A percentile compares a stretch with the other conserved stretches of the same genome.
phyloP scores from a whole-genome alignment of 1,140 invertebrate genomes.

The Caligus rogercresseyi region DNA sequence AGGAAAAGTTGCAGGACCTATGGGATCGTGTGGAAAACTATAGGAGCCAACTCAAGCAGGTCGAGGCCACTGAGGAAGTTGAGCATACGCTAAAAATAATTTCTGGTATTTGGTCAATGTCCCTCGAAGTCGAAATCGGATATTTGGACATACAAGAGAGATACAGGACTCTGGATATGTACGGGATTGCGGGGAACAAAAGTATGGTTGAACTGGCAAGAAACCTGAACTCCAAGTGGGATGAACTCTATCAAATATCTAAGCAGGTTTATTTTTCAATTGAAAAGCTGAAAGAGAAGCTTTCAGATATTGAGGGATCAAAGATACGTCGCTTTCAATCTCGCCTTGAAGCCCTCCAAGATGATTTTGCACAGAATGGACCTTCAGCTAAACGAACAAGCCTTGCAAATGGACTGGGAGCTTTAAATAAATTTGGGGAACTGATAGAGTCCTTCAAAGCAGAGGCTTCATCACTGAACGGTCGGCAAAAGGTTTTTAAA shows the following conservation, averaged over 20 bases:
- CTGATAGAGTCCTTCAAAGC: not conserved
- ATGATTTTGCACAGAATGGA: not conserved
- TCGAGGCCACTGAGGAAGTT: not conserved
- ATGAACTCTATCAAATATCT: conserved; percentile 11
- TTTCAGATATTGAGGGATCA: not conserved
- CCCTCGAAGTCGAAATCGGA: conserved; percentile 14
- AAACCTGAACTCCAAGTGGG: conserved; percentile 2
- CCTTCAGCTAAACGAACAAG: not conserved
- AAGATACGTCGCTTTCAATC: not conserved
- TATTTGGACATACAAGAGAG: conserved; percentile 17
- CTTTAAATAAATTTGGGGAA: not conserved
- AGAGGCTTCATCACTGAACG: not conserved
- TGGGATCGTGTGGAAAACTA: not conserved
- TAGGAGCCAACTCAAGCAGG: not conserved
- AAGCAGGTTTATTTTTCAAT: conserved; percentile 15
- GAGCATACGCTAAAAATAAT: conserved; percentile 1
- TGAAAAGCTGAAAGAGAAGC: not conserved
- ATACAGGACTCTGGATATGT: conserved; percentile 17
- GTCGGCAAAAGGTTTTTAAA: not conserved
- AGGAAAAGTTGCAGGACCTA: not conserved
- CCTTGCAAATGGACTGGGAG: not conserved
- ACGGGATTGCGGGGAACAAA: conserved; percentile 3
- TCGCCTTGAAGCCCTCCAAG: not conserved
- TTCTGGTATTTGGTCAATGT: conserved; percentile 11
- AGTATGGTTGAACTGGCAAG: not conserved